Evolutionary conservation across 2,113 vertebrate species (phyloP).

Genomic region (Rousettus leschenaultii): DNA sequence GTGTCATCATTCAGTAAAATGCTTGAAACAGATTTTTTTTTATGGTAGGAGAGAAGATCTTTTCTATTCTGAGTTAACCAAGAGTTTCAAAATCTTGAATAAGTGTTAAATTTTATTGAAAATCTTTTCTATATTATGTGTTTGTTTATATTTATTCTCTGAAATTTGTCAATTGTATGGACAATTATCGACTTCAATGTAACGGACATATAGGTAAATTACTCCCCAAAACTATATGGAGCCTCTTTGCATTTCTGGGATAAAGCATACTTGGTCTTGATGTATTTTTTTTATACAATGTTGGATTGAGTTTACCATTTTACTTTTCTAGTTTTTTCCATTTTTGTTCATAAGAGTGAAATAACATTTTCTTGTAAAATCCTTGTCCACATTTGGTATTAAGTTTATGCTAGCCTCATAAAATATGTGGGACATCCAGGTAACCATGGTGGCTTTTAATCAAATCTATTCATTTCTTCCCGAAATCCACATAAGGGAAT

Average conservation of each 20-base stretch:
- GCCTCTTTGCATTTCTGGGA: neutral
- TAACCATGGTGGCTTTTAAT: neutral
- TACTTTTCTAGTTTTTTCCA: neutral
- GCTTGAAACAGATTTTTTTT: neutral
- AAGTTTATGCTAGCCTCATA: neutral
- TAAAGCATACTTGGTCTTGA: neutral
- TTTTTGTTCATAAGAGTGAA: neutral
- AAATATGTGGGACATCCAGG: neutral
- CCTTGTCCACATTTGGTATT: neutral
- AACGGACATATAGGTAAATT: neutral
- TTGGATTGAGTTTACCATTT: neutral
- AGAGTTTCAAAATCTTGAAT: constrained; percentile 10
- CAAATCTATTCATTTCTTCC: neutral
- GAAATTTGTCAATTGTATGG: neutral
- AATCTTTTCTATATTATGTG: neutral
- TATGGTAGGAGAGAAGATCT: neutral
- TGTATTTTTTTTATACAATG: neutral
- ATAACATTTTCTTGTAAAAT: neutral
- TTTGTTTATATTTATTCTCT: neutral
- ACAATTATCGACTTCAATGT: neutral
- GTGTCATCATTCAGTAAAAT: neutral
- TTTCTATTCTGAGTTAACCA: neutral
- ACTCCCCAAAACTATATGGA: neutral
- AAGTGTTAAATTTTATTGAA: constrained; percentile 18
- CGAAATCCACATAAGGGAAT: neutral